Evolutionary conservation across 2,797 vertebrate species (phyloP).

Genomic region (Cyprinella venusta): DNA sequence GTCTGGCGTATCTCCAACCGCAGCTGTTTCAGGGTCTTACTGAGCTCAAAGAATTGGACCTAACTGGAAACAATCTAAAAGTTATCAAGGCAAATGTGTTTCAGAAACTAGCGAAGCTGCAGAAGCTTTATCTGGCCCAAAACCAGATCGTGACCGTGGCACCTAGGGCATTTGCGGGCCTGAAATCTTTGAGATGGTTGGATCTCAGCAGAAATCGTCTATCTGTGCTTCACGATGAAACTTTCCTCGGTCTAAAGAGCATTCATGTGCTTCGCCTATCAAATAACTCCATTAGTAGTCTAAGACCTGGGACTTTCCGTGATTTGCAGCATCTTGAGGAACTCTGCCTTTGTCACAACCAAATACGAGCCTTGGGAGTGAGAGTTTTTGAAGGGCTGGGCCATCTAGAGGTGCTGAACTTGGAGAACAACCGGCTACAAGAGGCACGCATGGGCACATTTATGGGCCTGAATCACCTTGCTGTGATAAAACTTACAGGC

Average conservation of each 20-base stretch:
- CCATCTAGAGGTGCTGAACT: slow-evolving; percentile 88
- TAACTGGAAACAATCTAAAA: slow-evolving; percentile 88
- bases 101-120: slow-evolving; percentile 85
- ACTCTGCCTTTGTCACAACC: slow-evolving; percentile 89
- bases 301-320: slow-evolving; percentile 87
- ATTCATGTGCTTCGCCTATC: slow-evolving; percentile 91
- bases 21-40: slow-evolving; percentile 87
- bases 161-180: slow-evolving; percentile 88
- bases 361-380: slow-evolving; percentile 80
- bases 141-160: slow-evolving; percentile 88
- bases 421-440: slow-evolving; percentile 91
- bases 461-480: slow-evolving; percentile 84
- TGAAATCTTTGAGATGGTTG: slow-evolving; percentile 93
- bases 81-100: slow-evolving; percentile 92
- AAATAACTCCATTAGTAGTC: slow-evolving; percentile 84
- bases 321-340: slow-evolving; percentile 95
- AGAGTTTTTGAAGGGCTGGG: slow-evolving; percentile 89
- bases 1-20: slow-evolving; percentile 90
- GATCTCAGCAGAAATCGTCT: slow-evolving; percentile 93
- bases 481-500: slow-evolving; percentile 91
- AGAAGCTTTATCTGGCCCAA: slow-evolving; percentile 92
- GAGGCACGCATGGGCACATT: slow-evolving; percentile 85
- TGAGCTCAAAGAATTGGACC: slow-evolving; percentile 92
- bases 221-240: slow-evolving; percentile 84
- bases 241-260: slow-evolving; percentile 86